Evolutionary conservation across 2,113 vertebrate species (phyloP), one percentile per base, ranked within the genome.

Genomic region (Lamprologus tigripictilis): DNA sequence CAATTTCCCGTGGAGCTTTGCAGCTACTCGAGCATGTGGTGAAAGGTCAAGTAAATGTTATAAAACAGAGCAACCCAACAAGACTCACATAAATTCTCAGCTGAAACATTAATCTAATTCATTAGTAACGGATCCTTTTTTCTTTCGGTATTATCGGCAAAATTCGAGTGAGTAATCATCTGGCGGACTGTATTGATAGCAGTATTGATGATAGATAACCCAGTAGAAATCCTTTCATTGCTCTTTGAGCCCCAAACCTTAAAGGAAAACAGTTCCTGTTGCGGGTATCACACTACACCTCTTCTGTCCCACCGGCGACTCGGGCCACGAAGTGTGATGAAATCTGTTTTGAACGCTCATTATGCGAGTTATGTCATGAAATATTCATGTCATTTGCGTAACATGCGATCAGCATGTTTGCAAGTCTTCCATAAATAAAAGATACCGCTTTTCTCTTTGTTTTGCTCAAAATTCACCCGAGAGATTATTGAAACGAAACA

Each of bases 311-410:
- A 45, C 40, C 40, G 68, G 80, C 7, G 9, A 84, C 68, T 85
- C 54, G 1, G 23, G 33, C 47, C 71, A 23, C 47, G 19, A 37
- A 40, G 57, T 40, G 71, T 81, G 80, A 90, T 37, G 58, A 83
- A 90, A 89, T 88, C 37, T 14, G 4, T 33, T 63, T 8, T 84
- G 87, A 86, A 66, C 1, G 17, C 68, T 91, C 66, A 61, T 87
- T 84, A 89, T 26, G 3, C 31, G 4, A 85, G 82, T 86, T 76
- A 82, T 84, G 45, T 87, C 86, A 92, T 94, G 90, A 89, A 92
- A 92, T 92, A 92, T 94, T 92, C 85, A 94, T 92, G 81, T 90
- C 37, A 87, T 84, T 82, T 80, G 45, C 7, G 82, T 76, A 91
- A 90, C 68, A 57, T 71, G 57, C 53, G 40, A 89, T 71, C 31